Conservation (phyloP, 2,113 vertebrate genomes). For the Calidris pygmaea region DNA sequence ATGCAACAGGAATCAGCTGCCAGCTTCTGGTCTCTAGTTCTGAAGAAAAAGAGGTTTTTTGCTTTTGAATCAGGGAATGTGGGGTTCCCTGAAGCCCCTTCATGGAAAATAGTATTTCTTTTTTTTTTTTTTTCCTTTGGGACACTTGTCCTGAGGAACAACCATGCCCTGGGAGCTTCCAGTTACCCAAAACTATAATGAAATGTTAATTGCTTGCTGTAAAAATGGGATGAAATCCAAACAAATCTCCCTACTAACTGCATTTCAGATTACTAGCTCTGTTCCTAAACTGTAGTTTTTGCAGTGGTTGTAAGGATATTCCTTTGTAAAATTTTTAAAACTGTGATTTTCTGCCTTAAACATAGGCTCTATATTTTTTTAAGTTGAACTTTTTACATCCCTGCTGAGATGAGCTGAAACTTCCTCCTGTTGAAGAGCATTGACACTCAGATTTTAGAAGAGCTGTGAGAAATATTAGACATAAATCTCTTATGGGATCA, state of each 20-base stretch:
- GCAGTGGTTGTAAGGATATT: background rate
- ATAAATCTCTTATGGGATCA: background rate
- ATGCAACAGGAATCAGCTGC: background rate
- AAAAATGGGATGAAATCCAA: background rate
- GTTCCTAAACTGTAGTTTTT: background rate
- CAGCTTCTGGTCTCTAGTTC: background rate
- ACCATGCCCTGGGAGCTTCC: background rate
- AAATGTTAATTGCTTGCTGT: background rate
- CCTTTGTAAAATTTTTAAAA: background rate
- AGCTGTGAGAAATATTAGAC: background rate
- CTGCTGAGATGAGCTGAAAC: background rate
- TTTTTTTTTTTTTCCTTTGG: background rate
- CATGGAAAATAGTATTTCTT: background rate
- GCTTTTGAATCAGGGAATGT: background rate
- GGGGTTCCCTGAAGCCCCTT: background rate
- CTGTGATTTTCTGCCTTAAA: background rate
- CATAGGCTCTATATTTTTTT: background rate
- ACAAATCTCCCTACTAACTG: background rate
- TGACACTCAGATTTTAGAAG: background rate
- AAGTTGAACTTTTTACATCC: background rate
- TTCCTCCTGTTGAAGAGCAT: background rate
- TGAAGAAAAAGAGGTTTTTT: background rate
- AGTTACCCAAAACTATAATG: background rate
- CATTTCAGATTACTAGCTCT: background rate
- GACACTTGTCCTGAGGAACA: background rate